Evolutionary conservation across 2,888 invertebrate species (phyloP), one percentile per base, ranked within the genome.

Genomic region (Thymelicus acteon): DNA sequence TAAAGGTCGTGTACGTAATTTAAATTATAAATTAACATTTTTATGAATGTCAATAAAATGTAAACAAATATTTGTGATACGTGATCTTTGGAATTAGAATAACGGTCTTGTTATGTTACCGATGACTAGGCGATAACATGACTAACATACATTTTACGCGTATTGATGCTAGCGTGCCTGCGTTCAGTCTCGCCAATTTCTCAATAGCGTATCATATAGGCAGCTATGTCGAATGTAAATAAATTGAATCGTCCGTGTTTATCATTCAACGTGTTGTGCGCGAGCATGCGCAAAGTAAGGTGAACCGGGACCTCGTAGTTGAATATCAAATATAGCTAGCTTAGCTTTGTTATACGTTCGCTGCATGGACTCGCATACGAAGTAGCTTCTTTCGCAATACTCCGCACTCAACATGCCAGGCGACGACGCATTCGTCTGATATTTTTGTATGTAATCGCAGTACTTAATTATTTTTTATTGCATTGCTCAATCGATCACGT

Each of bases 251-350:
- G 62, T 67, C n/a, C n/a, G 61, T 61, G 60, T 69, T 69, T 62
- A 63, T 69, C 69, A 57, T 58, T 39, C 47, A 44, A 76, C 66
- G 69, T 79, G 76, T 77, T 83, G 78, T 79, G 76, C 78, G 81
- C 79, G 77, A 77, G 77, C 76, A 80, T 76, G 74, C 77, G 72
- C 74, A 72, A 67, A 76, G 77, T 84, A 80, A 80, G 82, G 82
- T 83, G 83, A 87, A 86, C 82, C 79, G 83, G 85, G 82, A 85
- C 82, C 82, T 84, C 82, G 81, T 84, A 84, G 80, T 83, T 84
- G 84, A 85, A 86, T 87, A 85, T 85, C 79, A 83, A 85, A 85
- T 86, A 82, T 77, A 80, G 80, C 79, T 80, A 80, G 80, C 79
- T 80, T 77, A 80, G 81, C 79, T 80, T 81, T 82, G 82, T 82